Base-by-base conservation (phyloP, 92 coral and sea anemone genomes). In the Paramuricea clavata region DNA sequence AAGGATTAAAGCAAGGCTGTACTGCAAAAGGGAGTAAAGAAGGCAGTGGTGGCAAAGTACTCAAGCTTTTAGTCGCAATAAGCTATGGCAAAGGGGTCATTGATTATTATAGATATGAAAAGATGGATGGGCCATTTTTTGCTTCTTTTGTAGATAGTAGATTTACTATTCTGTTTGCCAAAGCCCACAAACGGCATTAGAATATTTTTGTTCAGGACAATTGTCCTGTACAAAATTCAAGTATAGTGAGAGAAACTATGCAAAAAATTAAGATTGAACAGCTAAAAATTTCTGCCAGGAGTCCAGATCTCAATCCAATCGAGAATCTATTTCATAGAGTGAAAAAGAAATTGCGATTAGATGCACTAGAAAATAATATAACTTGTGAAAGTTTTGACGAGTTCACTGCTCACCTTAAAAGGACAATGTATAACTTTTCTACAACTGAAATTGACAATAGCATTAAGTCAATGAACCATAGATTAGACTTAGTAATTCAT, bases 41-140 rank as follows among this genome's bases (percentile, higher is more conserved):
- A 27, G 85, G 85, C 75, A 81, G 65, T 35, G 89, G 92, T 11
- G 80, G 90, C 8, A 75, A 57, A 25, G 32, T 87, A 9, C 81
- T 61, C 12, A 68, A 87, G 16, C 69, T 81, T 22, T 25, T 80
- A 31, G 86, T 87, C 0, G 61, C 83, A 2, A 72, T 80, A 7
- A 72, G 73, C 41, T 77, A 85, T 54, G 77, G 76, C 2, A 68
- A 78, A 77, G 89, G 92, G 12, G 86, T 89, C 22, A 30, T 50
- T 61, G 72, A 78, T 11, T 87, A 78, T 49, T 42, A 87, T 31
- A 33, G 79, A 68, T 78, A 79, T 44, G 82, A 81, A 21, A 27
- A 17, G 5, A 42, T 87, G 30, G 34, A 81, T 44, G 73, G 90
- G 32, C 47, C 35, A 16, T 86, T 75, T 49, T 86, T 86, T 61